Base-by-base conservation (phyloP, 2,113 vertebrate species). In the Candoia aspera region DNA sequence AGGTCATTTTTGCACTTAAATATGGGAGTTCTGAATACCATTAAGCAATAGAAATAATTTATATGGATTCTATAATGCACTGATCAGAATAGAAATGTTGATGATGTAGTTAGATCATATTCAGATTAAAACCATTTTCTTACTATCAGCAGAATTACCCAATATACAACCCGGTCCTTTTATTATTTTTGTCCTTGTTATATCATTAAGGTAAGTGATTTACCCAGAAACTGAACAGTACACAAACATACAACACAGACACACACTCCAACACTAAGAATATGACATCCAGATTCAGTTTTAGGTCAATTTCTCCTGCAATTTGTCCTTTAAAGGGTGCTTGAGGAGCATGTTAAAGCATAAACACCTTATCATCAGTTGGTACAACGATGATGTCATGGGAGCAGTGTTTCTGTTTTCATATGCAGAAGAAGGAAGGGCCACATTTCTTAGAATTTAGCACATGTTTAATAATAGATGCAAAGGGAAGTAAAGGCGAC, bases 1-100 rank as follows among this genome's bases (percentile, higher is more conserved):
- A 97, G 96, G 96, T 96, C 96, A 93, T 88, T 64, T 33, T 95
- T 91, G 93, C 86, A 96, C 60, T 94, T 95, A 96, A 95, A 95
- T 95, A 90, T 94, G 92, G n/a, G 17, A 85, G 55, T 37, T 53
- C 23, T 84, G 26, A 92, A 84, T 60, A 53, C 26, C 0, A 94
- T 92, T 94, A 95, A 95, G 93, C 91, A 95, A 84, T 6, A 89
- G 57, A 24, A 15, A 54, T 84, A 8, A 55, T n/a, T 88, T 84
- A 12, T 42, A 42, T 68, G 58, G 6, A 24, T 60, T 89, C 59
- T 60, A 62, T 64, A 42, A 73, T 87, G n/a, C 29, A 37, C 4
- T 73, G 53, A 15, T 37, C 86, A 46, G 29, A 68, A 17, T 1
- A 33, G 8, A 59, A 29, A n/a, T 88, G 13, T 88, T 53, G 26